phyloP scores from a whole-genome alignment of 2,888 invertebrate genomes.

The Ormyrus pomaceus region DNA sequence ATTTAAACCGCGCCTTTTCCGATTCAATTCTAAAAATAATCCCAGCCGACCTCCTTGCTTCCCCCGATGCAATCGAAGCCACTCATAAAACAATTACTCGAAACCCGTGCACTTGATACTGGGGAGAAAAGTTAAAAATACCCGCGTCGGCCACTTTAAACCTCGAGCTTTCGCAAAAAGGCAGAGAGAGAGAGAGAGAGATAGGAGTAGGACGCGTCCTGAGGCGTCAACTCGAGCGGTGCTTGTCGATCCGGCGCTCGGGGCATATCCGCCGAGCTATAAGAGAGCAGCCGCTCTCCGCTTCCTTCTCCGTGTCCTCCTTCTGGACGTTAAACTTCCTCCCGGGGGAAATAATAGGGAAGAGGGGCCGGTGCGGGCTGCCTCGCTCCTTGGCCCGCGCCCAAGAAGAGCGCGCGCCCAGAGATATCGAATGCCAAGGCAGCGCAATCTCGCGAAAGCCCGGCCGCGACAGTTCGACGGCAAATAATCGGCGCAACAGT shows the following conservation, averaged over 20 bases:
- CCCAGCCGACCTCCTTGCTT: no score
- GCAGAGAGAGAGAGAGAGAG: background rate
- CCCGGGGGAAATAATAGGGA: slow-evolving; percentile 59
- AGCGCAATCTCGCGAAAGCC: slow-evolving; percentile 54
- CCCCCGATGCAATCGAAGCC: no score
- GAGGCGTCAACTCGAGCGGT: slow-evolving; percentile 27
- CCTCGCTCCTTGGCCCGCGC: slow-evolving; percentile 11
- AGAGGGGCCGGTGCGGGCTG: slow-evolving; percentile 15
- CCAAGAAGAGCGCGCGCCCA: slow-evolving; percentile 10
- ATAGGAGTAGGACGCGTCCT: background rate
- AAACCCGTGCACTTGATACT: no score
- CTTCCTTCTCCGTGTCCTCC: slow-evolving; percentile 38
- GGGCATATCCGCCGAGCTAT: slow-evolving; percentile 31
- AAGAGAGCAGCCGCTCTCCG: background rate
- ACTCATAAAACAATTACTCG: no score
- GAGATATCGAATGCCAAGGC: slow-evolving; percentile 33
- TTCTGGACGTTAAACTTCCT: slow-evolving; percentile 57
- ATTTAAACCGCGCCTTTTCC: no score
- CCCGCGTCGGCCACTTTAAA: background rate
- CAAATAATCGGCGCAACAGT: slow-evolving; percentile 55
- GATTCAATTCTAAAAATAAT: no score
- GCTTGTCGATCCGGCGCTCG: slow-evolving; percentile 41
- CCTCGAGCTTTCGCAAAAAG: background rate
- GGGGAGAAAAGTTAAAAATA: no score
- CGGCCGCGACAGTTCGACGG: slow-evolving; percentile 53